Percentiles rank a stretch among this genome's conserved stretches.
phyloP scores from a whole-genome alignment of 1,140 invertebrate species.

The Reticulitermes speratus region DNA sequence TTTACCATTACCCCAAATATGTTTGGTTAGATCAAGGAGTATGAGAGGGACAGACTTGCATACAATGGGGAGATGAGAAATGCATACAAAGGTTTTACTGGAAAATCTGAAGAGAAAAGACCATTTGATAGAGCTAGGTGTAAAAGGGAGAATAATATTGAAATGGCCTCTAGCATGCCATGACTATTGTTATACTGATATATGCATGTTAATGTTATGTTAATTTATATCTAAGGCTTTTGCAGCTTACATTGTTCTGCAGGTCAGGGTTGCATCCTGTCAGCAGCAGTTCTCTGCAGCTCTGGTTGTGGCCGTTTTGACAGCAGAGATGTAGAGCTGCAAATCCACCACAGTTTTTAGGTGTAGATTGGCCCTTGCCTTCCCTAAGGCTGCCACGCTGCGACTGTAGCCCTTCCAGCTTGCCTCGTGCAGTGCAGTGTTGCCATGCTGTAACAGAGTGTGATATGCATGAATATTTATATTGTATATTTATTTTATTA shows the following conservation, averaged over 20 bases:
- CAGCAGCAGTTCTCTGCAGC: conserved; percentile 81
- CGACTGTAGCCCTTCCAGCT: conserved; percentile 92
- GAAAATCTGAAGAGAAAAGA: too few species aligned
- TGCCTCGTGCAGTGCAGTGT: conserved; percentile 90
- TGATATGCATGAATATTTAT: background rate
- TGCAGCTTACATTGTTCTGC: conserved; percentile 80
- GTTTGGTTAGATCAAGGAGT: too few species aligned
- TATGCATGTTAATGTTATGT: too few species aligned
- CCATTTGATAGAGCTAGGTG: too few species aligned
- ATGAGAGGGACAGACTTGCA: too few species aligned
- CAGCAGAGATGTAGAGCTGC: conserved; percentile 91
- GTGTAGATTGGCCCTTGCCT: conserved; percentile 66
- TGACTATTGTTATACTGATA: too few species aligned
- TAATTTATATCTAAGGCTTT: background rate
- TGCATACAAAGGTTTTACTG: too few species aligned
- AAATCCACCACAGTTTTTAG: conserved; percentile 86
- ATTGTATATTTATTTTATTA: too few species aligned
- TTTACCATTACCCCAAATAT: too few species aligned
- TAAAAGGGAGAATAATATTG: too few species aligned
- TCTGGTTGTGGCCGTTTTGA: conserved; percentile 96
- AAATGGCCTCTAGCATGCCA: too few species aligned
- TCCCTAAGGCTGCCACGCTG: conserved; percentile 73
- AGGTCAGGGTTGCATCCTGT: conserved; percentile 84
- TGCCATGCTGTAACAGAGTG: conserved; percentile 72
- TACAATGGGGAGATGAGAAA: too few species aligned